Conservation (phyloP, 2,888 invertebrate genomes). For the Fabriciana adippe region DNA sequence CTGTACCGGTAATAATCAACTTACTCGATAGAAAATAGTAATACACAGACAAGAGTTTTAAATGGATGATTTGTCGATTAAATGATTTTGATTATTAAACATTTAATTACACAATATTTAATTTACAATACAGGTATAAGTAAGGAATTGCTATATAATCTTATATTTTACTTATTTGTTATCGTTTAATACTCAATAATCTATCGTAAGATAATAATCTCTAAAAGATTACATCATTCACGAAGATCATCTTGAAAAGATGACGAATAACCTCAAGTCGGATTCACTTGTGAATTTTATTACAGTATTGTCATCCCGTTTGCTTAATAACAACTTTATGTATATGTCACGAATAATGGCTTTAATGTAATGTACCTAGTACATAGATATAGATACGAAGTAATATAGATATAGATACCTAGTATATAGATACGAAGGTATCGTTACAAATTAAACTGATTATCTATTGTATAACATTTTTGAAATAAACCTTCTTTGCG, state of each 20-base stretch:
- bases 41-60: too few species aligned
- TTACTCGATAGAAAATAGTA: too few species aligned
- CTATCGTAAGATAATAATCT: conserved; percentile 34
- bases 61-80: too few species aligned
- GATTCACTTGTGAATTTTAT: conserved; percentile 49
- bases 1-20: too few species aligned
- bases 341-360: conserved; percentile 47
- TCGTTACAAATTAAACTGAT: neutral
- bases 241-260: conserved; percentile 44
- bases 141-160: neutral
- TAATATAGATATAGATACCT: too few species aligned
- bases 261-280: conserved; percentile 48
- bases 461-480: neutral
- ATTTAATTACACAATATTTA: too few species aligned
- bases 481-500: too few species aligned
- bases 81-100: too few species aligned
- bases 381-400: conserved; percentile 41
- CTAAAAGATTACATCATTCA: conserved; percentile 48
- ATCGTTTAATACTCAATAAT: neutral
- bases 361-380: conserved; percentile 38
- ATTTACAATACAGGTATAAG: too few species aligned
- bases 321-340: conserved; percentile 50
- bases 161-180: neutral
- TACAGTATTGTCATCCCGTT: conserved; percentile 49
- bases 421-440: neutral